Evolutionary conservation across 2,113 vertebrate genomes (phyloP).

Genomic region (Malurus cyaneus): DNA sequence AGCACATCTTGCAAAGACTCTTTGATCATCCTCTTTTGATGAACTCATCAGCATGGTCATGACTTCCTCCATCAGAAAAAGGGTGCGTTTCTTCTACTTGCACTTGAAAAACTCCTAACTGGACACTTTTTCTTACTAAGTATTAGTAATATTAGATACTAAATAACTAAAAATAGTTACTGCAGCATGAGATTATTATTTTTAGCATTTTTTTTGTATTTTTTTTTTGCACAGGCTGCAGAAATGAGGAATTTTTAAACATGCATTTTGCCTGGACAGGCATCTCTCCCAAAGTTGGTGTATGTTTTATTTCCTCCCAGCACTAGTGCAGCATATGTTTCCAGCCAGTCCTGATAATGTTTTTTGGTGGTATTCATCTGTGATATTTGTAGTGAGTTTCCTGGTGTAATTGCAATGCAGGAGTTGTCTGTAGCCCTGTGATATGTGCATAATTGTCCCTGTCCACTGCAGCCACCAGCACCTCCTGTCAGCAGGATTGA

Average conservation of each 20-base stretch:
- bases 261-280: not conserved
- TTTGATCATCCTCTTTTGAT: not conserved
- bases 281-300: not conserved
- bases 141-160: not conserved
- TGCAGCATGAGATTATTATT: not conserved
- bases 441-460: slow-evolving; percentile 60
- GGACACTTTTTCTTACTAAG: not conserved
- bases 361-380: slow-evolving; percentile 28
- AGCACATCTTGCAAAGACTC: not conserved
- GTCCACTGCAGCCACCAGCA: slow-evolving; percentile 40
- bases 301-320: not conserved
- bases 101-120: not conserved
- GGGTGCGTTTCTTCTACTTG: not conserved
- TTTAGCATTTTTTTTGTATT: not conserved
- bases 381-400: slow-evolving; percentile 43
- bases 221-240: not conserved
- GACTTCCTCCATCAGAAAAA: not conserved
- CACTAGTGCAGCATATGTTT: slow-evolving; percentile 29
- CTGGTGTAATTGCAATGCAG: slow-evolving; percentile 49
- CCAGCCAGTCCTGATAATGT: slow-evolving; percentile 26
- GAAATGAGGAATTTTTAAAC: not conserved
- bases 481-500: slow-evolving; percentile 60
- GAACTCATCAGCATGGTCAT: not conserved
- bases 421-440: slow-evolving; percentile 57
- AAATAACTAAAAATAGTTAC: not conserved